phyloP scores from a whole-genome alignment of 1,140 invertebrate species.

The Drosophila murphyi region DNA sequence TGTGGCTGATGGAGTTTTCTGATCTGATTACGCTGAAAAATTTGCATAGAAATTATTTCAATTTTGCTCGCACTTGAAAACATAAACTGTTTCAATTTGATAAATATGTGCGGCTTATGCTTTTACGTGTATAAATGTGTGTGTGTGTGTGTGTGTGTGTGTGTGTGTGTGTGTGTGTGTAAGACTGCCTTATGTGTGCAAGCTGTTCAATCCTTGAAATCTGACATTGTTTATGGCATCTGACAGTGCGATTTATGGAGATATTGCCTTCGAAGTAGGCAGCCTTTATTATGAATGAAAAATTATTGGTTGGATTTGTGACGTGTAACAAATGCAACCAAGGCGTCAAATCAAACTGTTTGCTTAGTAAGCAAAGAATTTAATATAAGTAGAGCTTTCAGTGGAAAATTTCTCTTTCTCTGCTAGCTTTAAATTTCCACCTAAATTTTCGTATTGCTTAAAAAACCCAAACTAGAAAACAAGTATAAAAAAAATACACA shows the following conservation, averaged over 20 bases:
- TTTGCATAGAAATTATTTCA: conserved; percentile 82
- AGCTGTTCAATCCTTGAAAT: conserved; percentile 36
- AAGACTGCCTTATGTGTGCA: background rate
- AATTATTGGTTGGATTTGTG: conserved; percentile 15
- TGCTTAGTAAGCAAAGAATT: no score
- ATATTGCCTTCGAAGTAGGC: conserved; percentile 9
- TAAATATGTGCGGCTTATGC: conserved; percentile 43
- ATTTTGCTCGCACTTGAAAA: conserved; percentile 52
- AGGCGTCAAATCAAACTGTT: no score
- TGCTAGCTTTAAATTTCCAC: no score
- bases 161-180: background rate
- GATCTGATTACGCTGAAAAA: conserved; percentile 73
- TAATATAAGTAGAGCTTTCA: no score
- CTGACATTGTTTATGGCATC: conserved; percentile 69
- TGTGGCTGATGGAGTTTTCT: conserved; percentile 34
- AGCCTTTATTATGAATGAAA: conserved; percentile 13
- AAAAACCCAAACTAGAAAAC: no score
- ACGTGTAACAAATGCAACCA: conserved; percentile 10
- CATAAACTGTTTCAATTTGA: conserved; percentile 74
- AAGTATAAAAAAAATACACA: background rate
- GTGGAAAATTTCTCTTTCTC: no score
- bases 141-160: background rate
- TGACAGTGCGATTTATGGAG: conserved; percentile 62
- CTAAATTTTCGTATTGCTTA: no score
- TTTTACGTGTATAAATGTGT: conserved; percentile 21